A percentile compares a stretch with the other conserved stretches of the same genome.
phyloP scores from a whole-genome alignment of 2,113 vertebrate species.

The Lepidiolamprologus cunningtoni region DNA sequence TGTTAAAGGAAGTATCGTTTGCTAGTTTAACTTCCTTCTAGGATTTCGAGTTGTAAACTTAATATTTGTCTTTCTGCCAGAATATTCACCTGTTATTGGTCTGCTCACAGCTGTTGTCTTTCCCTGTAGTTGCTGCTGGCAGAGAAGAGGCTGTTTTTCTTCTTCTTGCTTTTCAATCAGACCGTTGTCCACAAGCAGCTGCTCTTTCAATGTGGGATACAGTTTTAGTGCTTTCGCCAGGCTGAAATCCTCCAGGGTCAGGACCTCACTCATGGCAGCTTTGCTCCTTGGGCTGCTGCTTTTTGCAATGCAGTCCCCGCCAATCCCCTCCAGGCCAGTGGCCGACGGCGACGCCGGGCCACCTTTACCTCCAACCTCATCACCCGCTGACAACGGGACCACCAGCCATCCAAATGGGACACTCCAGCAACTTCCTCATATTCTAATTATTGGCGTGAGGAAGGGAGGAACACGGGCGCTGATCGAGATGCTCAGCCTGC shows the following conservation, averaged over 20 bases:
- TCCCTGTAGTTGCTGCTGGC: slow-evolving; percentile 6
- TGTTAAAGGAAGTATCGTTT: neutral
- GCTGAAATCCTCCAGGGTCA: slow-evolving; percentile 74
- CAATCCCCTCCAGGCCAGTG: slow-evolving; percentile 70
- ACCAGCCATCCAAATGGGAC: slow-evolving; percentile 73
- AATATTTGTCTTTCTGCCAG: neutral
- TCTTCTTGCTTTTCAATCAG: neutral
- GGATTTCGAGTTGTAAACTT: neutral
- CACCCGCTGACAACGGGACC: slow-evolving; percentile 24
- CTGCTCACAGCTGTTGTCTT: slow-evolving; percentile 15
- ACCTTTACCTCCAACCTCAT: slow-evolving; percentile 6
- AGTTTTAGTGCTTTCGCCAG: slow-evolving; percentile 64
- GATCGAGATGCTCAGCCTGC: slow-evolving; percentile 94
- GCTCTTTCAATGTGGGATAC: slow-evolving; percentile 62
- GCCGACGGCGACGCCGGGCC: slow-evolving; percentile 9
- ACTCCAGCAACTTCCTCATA: slow-evolving; percentile 78
- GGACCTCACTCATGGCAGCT: slow-evolving; percentile 82
- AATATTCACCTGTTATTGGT: neutral
- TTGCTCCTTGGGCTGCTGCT: slow-evolving; percentile 82
- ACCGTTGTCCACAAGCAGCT: slow-evolving; percentile 38
- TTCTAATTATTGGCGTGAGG: slow-evolving; percentile 92
- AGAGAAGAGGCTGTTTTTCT: slow-evolving; percentile 16
- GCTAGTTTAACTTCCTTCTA: neutral
- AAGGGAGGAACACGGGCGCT: slow-evolving; percentile 94
- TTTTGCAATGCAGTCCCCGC: slow-evolving; percentile 75